Base-by-base conservation (phyloP, 2,888 invertebrate genomes). In the Oeneis ivallda region DNA sequence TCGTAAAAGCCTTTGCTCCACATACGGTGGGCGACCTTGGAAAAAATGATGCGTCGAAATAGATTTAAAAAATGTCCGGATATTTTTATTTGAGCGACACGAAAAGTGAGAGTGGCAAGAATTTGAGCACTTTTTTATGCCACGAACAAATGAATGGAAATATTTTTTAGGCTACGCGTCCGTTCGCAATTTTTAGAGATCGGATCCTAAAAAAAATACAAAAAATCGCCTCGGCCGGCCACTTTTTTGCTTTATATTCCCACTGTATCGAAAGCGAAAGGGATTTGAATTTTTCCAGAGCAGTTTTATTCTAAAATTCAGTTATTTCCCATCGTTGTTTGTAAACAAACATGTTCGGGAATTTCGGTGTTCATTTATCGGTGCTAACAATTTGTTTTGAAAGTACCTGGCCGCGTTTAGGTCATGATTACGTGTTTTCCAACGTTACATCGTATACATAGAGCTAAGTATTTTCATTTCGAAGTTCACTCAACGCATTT, bases 1-100 rank as follows among this genome's bases (percentile, higher is more conserved):
- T 26, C 8, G 37, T 26, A 9, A 43, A 41, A n/a, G 26, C 39
- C 10, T 60, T 32, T 15, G 62, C n/a, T 39, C 67, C 53, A 61
- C 47, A 67, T 61, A 57, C 59, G 32, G 19, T 41, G 50, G 10
- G 49, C 43, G 67, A 61, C 67, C 65, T 69, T 67, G 65, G 64
- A 60, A 70, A 64, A 68, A 63, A 65, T 62, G 71, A 70, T 69
- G 70, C 73, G 70, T 70, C 62, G 75, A 73, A 74, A 76, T 73
- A 74, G 75, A 77, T 76, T 75, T 72, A 71, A 71, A 72, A 72
- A 71, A 56, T 70, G 69, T 62, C 71, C 68, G 76, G 71, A 73
- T 72, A 73, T 77, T 79, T 79, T 78, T 78, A 79, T 79, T 79
- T 77, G 79, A 78, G 76, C 78, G 76, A 75, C 74, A 72, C 70